Evolutionary conservation across 2,888 invertebrate species (phyloP).

Genomic region (Melinaea menophilus): DNA sequence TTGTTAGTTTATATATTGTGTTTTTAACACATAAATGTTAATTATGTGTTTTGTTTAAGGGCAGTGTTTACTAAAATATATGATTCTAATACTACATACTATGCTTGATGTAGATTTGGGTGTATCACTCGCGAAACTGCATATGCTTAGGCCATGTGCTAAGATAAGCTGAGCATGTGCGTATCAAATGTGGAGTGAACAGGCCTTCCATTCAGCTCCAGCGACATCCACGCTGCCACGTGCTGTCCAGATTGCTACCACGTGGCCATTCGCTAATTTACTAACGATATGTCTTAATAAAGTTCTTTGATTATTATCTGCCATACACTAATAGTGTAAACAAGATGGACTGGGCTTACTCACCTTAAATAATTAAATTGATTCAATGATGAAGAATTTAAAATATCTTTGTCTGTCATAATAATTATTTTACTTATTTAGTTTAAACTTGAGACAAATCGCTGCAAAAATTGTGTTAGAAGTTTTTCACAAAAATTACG

Average conservation of each 20-base stretch:
- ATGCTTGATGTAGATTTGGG: slow-evolving; percentile 4
- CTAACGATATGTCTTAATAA: slow-evolving; percentile 35
- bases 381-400: no score
- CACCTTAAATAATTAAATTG: no score
- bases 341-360: no score
- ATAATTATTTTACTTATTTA: no score
- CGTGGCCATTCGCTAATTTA: slow-evolving; percentile 42
- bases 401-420: no score
- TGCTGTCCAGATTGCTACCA: slow-evolving; percentile 59
- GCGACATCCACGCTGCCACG: slow-evolving; percentile 49
- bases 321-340: not conserved
- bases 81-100: not conserved
- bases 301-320: slow-evolving; percentile 30
- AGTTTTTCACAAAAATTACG: no score
- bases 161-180: slow-evolving; percentile 39
- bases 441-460: no score
- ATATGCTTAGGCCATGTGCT: slow-evolving; percentile 33
- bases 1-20: no score
- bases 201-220: slow-evolving; percentile 61
- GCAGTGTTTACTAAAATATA: not conserved
- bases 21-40: no score
- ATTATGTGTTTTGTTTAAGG: not conserved
- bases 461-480: no score
- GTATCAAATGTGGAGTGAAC: slow-evolving; percentile 62
- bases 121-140: slow-evolving; percentile 27